A percentile compares a stretch with the other conserved stretches of the same genome.
Evolutionary conservation across 2,797 vertebrate genomes (phyloP).

Genomic region (Myripristis murdjan): DNA sequence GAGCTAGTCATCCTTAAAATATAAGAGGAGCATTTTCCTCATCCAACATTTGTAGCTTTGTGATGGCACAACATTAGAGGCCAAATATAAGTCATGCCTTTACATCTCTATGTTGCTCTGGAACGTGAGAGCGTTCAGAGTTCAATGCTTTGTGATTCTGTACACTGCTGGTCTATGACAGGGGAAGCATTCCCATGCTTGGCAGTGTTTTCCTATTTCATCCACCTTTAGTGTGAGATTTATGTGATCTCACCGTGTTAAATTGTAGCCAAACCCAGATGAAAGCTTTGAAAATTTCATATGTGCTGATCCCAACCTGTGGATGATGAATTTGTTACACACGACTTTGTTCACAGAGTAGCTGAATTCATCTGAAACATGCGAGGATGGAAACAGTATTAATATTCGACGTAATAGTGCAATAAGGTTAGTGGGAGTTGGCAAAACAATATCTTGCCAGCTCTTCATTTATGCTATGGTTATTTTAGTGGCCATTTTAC

Average conservation of each 20-base stretch:
- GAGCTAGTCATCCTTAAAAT: neutral
- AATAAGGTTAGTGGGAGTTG: no score
- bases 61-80: neutral
- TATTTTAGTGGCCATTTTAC: no score
- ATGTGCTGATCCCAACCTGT: constrained; percentile 2
- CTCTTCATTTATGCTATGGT: no score
- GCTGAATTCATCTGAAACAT: neutral
- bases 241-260: neutral
- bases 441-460: no score
- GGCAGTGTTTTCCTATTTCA: neutral
- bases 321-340: constrained; percentile 12
- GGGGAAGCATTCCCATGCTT: neutral
- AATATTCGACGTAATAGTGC: no score
- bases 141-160: neutral
- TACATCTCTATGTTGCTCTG: constrained; percentile 11
- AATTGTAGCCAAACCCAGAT: neutral
- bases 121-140: neutral
- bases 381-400: neutral
- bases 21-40: no score
- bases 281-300: neutral
- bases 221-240: neutral
- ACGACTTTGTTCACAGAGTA: constrained; percentile 3
- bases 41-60: neutral
- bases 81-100: neutral
- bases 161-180: neutral